phyloP scores from a whole-genome alignment of 2,113 vertebrate species.

The Boleophthalmus pectinirostris region DNA sequence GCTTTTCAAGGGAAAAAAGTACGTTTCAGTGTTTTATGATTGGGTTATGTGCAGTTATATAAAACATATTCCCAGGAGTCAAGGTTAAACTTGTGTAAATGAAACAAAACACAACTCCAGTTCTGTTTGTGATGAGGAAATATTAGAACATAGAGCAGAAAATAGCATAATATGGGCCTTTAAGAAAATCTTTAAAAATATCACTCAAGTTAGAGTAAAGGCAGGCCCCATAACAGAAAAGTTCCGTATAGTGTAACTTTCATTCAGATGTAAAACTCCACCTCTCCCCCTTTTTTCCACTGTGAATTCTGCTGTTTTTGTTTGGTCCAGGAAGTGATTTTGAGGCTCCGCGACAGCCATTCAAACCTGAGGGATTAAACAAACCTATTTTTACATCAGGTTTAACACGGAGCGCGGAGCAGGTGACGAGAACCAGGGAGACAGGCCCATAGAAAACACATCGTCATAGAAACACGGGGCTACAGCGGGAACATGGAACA shows the following conservation, averaged over 20 bases:
- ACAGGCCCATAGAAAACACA: conserved; percentile 43
- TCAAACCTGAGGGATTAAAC: conserved; percentile 63
- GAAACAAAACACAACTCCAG: too few species aligned
- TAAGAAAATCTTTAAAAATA: too few species aligned
- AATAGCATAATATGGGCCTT: too few species aligned
- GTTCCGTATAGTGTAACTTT: not conserved
- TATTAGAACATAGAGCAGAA: too few species aligned
- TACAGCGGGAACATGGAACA: conserved; percentile 16
- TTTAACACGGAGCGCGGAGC: conserved; percentile 25
- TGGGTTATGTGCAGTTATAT: too few species aligned
- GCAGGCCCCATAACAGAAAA: not conserved
- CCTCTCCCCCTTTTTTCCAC: not conserved
- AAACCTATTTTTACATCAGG: conserved; percentile 56
- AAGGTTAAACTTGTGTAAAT: too few species aligned
- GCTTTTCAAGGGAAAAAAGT: too few species aligned
- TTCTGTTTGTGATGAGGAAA: too few species aligned
- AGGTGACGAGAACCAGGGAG: conserved; percentile 47
- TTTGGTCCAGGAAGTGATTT: conserved; percentile 51
- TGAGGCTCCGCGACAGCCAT: conserved; percentile 56
- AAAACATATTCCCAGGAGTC: too few species aligned
- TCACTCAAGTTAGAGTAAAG: too few species aligned
- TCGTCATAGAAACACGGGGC: conserved; percentile 31
- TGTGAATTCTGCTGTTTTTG: conserved; percentile 6
- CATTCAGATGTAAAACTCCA: too few species aligned
- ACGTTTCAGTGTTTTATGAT: too few species aligned